phyloP scores from a whole-genome alignment of 2,888 invertebrate genomes.

The Adelphocoris suturalis region DNA sequence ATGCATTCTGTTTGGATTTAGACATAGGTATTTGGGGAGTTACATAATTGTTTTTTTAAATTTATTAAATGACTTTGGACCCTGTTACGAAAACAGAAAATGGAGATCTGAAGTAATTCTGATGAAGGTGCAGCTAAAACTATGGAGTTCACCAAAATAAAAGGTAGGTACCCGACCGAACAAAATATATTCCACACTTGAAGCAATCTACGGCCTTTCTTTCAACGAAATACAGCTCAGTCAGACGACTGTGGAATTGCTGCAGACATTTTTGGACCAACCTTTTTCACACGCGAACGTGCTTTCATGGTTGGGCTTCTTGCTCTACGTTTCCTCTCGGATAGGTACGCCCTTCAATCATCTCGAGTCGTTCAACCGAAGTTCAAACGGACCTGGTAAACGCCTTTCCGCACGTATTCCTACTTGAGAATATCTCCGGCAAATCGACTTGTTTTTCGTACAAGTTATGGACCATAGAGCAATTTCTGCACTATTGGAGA shows the following conservation, averaged over 20 bases:
- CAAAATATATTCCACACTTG: too few species aligned
- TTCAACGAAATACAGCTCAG: background rate
- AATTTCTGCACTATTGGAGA: background rate
- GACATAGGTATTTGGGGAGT: too few species aligned
- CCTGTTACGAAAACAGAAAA: too few species aligned
- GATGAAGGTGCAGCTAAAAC: too few species aligned
- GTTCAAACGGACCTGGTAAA: background rate
- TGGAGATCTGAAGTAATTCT: too few species aligned
- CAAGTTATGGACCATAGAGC: background rate
- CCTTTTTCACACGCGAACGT: slow-evolving; percentile 10
- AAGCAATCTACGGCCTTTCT: too few species aligned
- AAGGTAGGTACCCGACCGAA: too few species aligned
- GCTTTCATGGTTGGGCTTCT: slow-evolving; percentile 21
- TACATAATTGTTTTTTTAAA: too few species aligned
- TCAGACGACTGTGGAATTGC: too few species aligned
- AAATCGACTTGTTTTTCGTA: slow-evolving; percentile 18
- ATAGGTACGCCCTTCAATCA: background rate
- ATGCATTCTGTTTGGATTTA: too few species aligned
- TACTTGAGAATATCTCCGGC: background rate
- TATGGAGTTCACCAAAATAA: too few species aligned
- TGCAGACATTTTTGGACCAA: background rate
- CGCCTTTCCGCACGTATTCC: slow-evolving; percentile 22
- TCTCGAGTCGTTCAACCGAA: background rate
- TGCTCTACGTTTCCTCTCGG: background rate
- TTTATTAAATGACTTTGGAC: too few species aligned